phyloP scores from a whole-genome alignment of 2,113 vertebrate species.

The Antigone vipio region DNA sequence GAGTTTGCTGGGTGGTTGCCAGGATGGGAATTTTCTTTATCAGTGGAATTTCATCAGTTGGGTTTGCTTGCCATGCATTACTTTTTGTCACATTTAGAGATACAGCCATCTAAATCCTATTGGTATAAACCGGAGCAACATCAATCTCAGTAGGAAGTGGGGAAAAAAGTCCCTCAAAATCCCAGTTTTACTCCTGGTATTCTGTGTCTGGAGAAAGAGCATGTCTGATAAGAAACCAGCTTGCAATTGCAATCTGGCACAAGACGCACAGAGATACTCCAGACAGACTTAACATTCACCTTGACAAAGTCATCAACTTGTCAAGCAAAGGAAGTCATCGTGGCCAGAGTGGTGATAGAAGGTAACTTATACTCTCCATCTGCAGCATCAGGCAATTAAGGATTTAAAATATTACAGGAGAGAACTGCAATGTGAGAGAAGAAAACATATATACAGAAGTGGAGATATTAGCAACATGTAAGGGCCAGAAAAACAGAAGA shows the following conservation, averaged over 20 bases:
- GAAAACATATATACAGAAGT: background rate
- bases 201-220: background rate
- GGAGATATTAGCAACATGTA: background rate
- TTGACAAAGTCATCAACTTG: constrained; percentile 20
- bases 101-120: background rate
- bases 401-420: constrained; percentile 1
- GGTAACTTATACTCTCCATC: background rate
- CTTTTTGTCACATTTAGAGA: background rate
- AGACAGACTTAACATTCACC: background rate
- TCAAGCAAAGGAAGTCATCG: background rate
- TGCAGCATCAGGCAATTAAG: background rate
- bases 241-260: background rate
- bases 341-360: background rate
- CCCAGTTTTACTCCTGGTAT: background rate
- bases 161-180: background rate
- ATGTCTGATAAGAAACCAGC: background rate
- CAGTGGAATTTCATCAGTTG: background rate
- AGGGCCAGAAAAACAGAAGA: background rate
- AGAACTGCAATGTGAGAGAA: background rate
- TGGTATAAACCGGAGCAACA: background rate
- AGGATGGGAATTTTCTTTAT: background rate
- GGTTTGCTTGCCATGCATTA: background rate
- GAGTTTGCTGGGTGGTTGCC: background rate
- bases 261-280: background rate
- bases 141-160: background rate